These are phyloP conservation scores for Ochotona princeps DNA, from an alignment of 2,113 vertebrate genomes.

Conservation along the genomic window DNA sequence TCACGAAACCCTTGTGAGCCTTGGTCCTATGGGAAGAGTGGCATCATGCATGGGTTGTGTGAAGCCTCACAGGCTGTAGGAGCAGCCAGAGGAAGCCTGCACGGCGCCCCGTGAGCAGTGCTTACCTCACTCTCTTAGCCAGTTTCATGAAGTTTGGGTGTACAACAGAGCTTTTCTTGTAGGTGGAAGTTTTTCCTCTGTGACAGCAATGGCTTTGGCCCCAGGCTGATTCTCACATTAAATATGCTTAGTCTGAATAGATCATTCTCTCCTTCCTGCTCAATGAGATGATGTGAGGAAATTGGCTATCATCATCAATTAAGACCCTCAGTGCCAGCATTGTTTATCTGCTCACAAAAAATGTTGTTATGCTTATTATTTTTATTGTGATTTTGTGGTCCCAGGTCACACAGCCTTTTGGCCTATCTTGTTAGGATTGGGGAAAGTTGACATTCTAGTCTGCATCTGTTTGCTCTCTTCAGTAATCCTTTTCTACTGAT, in stretches of 20 bases:
- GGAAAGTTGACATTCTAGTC: not conserved
- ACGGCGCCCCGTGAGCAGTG: not conserved
- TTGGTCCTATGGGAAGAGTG: not conserved
- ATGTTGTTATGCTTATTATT: not conserved
- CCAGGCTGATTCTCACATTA: not conserved
- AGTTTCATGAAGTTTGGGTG: not conserved
- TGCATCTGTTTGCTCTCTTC: not conserved
- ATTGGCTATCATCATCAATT: not conserved
- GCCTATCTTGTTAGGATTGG: not conserved
- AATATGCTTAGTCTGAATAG: not conserved
- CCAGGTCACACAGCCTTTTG: not conserved
- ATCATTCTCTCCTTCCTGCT: not conserved
- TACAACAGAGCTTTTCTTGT: not conserved
- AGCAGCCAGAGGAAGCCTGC: not conserved
- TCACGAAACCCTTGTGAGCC: not conserved
- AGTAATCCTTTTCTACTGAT: not conserved
- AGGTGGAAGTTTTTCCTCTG: not conserved
- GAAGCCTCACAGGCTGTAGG: not conserved
- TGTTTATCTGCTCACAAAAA: not conserved
- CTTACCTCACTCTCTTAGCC: not conserved
- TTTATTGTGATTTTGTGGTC: not conserved
- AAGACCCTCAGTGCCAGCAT: not conserved
- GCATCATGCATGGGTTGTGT: not conserved
- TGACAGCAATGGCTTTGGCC: constrained; percentile 19
- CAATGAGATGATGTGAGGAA: not conserved